Evolutionary conservation across 2,797 vertebrate species (phyloP), one percentile per base, ranked within the genome.

Genomic region (Dendrocincla tyrannina): DNA sequence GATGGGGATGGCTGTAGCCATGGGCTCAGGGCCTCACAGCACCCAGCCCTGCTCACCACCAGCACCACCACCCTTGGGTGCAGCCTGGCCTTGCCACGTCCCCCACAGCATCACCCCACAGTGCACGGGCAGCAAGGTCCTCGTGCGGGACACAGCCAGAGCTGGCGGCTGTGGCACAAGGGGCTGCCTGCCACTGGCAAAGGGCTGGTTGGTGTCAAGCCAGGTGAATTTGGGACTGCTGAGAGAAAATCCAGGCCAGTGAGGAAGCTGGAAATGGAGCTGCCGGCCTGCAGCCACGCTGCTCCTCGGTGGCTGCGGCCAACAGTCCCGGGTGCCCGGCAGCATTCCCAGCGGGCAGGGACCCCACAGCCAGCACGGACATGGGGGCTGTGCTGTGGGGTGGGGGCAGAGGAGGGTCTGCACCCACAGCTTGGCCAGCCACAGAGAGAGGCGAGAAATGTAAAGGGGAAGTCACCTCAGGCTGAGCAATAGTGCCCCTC

Each of bases 361-460:
- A 63, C 56, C 39, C 58, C 0, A 0, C 0, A 0, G 37, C 46
- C 8, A 0, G 41, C 23, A 47, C 2, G 4, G 1, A 2, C 62
- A 42, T 0, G 0, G 67, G 72, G 62, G 69, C 70, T 66, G 42
- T 5, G 27, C 79, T 22, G 56, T n/a, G 39, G 11, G 3, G 1
- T 5, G 7, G 19, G 7, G 24, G 2, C 14, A 44, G 23, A 11
- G 18, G 11, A 25, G 30, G 27, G 14, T 30, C 60, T 4, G 35
- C 32, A 76, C 3, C 5, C 46, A 7, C 70, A 53, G 8, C 16
- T 56, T n/a, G 0, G 17, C 60, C 64, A 19, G 66, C 16, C 5
- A 4, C 35, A 70, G n/a, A 55, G 42, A 63, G 66, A 80, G 67
- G 64, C 32, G 53, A 84, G 73, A 88, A 88, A 75, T 8, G 39